These are phyloP conservation scores for Hydrophis major DNA, from an alignment of 2,797 vertebrate species.

Conservation along the genomic window DNA sequence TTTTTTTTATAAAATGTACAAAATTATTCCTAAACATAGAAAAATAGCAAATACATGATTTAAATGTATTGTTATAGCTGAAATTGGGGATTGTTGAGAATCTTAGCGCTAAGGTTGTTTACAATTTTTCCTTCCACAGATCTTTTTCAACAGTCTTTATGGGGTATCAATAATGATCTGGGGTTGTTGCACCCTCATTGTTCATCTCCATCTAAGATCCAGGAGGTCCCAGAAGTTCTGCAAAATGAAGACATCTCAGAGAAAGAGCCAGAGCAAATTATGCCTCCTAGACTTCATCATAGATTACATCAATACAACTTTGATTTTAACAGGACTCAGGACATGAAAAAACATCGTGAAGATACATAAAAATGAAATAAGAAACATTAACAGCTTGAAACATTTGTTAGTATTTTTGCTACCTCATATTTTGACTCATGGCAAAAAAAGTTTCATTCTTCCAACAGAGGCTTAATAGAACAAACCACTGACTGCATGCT, in stretches of 20 bases:
- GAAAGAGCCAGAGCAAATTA: conserved; percentile 47
- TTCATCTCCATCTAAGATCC: conserved; percentile 70
- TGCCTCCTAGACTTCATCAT: conserved; percentile 49
- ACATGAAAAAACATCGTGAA: conserved; percentile 71
- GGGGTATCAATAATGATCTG: conserved; percentile 75
- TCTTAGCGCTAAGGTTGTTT: background rate
- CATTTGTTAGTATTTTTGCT: conserved; percentile 74
- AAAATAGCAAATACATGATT: background rate
- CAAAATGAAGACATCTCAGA: conserved; percentile 37
- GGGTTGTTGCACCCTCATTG: conserved; percentile 56
- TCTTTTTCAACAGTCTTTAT: conserved; percentile 74
- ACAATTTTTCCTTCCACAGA: conserved; percentile 69
- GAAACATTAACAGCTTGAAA: conserved; percentile 46
- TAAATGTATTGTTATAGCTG: rapidly evolving
- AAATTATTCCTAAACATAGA: background rate
- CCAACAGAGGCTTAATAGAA: conserved; percentile 51
- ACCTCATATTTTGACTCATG: conserved; percentile 88
- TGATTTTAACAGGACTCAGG: conserved; percentile 84
- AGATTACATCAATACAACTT: conserved; percentile 69
- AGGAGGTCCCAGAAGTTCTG: conserved; percentile 61
- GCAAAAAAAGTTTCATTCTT: conserved; percentile 86
- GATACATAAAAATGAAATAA: conserved; percentile 74
- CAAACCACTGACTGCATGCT: background rate
- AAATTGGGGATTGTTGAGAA: background rate
- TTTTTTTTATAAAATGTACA: background rate